Evolutionary conservation across 2,797 vertebrate species (phyloP).

Genomic region (Hapalemur alaotrensis): DNA sequence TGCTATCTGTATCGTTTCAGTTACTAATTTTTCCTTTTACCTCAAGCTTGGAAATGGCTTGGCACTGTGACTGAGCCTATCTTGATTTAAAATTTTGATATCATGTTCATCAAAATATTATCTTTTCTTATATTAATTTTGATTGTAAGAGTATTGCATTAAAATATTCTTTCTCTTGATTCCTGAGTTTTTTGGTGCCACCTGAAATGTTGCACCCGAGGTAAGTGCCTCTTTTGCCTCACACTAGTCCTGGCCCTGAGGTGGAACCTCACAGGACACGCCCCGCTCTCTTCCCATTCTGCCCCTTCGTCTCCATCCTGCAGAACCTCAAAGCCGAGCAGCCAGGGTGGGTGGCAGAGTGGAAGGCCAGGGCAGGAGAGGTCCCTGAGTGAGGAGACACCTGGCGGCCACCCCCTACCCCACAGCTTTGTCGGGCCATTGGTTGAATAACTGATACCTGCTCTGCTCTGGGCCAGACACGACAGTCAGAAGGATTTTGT

Average conservation of each 20-base stretch:
- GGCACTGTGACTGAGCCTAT: background rate
- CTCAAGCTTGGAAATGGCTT: background rate
- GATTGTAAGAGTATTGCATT: background rate
- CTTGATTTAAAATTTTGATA: background rate
- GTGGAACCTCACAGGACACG: background rate
- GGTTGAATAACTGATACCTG: background rate
- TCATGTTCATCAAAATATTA: background rate
- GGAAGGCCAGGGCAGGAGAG: background rate
- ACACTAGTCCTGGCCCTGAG: background rate
- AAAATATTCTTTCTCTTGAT: background rate
- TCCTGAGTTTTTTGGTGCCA: background rate
- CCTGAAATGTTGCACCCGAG: background rate
- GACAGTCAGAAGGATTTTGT: background rate
- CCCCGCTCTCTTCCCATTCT: background rate
- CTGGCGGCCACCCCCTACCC: background rate
- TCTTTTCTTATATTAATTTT: background rate
- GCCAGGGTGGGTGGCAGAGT: rapidly evolving
- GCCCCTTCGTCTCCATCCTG: background rate
- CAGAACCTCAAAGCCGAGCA: background rate
- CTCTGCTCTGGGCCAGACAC: background rate
- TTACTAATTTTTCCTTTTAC: background rate
- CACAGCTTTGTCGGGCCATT: background rate
- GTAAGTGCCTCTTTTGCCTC: background rate
- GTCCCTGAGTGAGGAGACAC: background rate
- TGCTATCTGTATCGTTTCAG: background rate